These are phyloP conservation scores for Rotaria macrura DNA, from an alignment of 2,888 invertebrate genomes.

Conservation along the genomic window DNA sequence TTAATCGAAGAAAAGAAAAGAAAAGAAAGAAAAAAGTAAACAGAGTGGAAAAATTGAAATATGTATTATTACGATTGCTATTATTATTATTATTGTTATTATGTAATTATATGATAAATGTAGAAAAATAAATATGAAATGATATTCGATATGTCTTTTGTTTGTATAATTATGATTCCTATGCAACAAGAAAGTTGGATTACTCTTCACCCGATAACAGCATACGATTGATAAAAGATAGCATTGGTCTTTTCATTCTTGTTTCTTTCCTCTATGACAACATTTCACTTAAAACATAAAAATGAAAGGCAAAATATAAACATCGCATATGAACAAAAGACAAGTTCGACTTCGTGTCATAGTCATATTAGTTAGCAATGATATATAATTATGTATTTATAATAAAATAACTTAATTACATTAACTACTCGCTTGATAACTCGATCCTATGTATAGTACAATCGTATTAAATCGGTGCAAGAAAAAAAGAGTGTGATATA, in stretches of 20 bases:
- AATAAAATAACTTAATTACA: not conserved
- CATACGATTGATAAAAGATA: not conserved
- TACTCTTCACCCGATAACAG: not conserved
- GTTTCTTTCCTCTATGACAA: not conserved
- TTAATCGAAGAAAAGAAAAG: not conserved
- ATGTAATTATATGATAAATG: not conserved
- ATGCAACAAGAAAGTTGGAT: not conserved
- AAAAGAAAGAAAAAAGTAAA: too few species aligned
- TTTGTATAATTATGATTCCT: not conserved
- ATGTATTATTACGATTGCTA: not conserved
- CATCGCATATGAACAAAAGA: not conserved
- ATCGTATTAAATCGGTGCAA: not conserved
- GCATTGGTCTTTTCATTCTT: not conserved
- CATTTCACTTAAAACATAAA: too few species aligned
- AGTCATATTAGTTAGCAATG: not conserved
- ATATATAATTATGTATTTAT: not conserved
- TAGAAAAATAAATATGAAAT: not conserved
- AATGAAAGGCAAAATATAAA: too few species aligned
- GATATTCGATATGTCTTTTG: not conserved
- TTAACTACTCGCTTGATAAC: not conserved
- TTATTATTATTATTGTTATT: too few species aligned
- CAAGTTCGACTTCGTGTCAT: not conserved
- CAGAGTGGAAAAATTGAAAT: too few species aligned
- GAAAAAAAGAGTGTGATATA: not conserved
- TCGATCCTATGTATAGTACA: not conserved